A percentile compares a stretch with the other conserved stretches of the same genome.
Evolutionary conservation across 2,797 vertebrate species (phyloP).

Genomic region (Arnoldichthys spilopterus): DNA sequence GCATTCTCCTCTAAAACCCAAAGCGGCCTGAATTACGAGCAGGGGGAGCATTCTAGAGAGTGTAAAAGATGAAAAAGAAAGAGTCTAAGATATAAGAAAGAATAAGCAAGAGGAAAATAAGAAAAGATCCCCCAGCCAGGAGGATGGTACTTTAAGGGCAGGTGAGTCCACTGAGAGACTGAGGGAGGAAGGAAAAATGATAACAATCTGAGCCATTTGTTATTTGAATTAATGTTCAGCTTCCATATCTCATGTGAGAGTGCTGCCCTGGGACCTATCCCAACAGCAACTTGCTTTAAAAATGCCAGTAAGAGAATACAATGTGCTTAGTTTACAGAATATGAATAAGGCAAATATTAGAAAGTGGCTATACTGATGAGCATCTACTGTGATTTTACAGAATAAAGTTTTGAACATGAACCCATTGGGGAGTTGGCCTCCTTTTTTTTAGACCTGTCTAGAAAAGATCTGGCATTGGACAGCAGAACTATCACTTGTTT

Average conservation of each 20-base stretch:
- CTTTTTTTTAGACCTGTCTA: too few relatives aligned
- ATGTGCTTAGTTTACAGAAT: slow-evolving; percentile 1
- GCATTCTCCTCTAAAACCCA: not conserved
- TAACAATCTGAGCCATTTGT: not conserved
- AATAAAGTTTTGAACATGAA: slow-evolving; percentile 10
- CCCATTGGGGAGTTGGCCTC: not conserved
- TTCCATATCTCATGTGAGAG: slow-evolving; percentile 5
- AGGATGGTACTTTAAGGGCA: slow-evolving; percentile 1
- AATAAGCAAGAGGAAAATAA: not conserved
- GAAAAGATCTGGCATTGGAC: not conserved
- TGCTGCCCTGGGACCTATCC: not conserved
- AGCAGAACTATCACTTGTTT: not conserved
- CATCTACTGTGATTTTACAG: not conserved
- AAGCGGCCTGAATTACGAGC: not conserved
- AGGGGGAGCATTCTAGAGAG: not conserved
- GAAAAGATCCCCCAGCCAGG: not conserved
- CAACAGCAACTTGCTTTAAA: not conserved
- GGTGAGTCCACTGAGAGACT: not conserved
- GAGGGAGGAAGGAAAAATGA: not conserved
- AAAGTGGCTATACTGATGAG: not conserved
- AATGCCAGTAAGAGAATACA: slow-evolving; percentile 2
- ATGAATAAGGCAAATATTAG: not conserved
- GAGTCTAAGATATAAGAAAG: slow-evolving; percentile 15
- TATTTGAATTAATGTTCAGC: not conserved
- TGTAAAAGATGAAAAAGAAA: slow-evolving; percentile 21